Base-by-base conservation (phyloP, 2,113 vertebrate species). In the Clinocottus analis region DNA sequence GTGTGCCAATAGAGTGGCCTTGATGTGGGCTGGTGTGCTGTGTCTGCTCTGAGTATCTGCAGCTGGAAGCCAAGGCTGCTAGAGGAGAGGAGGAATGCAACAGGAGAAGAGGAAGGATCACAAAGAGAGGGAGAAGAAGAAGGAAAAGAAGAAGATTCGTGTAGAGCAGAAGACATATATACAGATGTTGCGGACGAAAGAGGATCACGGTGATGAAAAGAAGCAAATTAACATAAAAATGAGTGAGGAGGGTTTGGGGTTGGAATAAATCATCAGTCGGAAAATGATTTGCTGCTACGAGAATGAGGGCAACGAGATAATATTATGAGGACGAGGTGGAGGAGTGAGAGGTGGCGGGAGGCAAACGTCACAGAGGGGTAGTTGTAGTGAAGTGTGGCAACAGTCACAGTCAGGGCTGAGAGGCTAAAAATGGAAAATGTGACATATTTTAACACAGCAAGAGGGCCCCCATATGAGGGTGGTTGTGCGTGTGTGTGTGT, bases 11-110 rank as follows among this genome's bases (percentile, higher is more conserved):
- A 79, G 78, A 23, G 72, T 66, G 78, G 86, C 90, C 91, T 93
- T 92, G 90, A 91, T 93, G 91, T 93, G 90, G 89, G 86, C 79
- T 90, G 83, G 73, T 87, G 91, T 90, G 88, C 91, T 92, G 90
- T 85, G 90, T 91, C 92, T 92, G 79, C 83, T 82, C 71, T 84
- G 88, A 90, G 78, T 76, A 80, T 75, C 90, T 89, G 83, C 90
- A 93, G 89, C 91, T 92, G 89, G 82, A 90, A 77, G 79, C 87
- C 86, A 91, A 91, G 88, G 90, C 83, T 87, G 79, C 82, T 53
- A 17, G 62, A 77, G 53, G 65, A 79, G 70, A 75, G 33, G 68
- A 63, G 84, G 78, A 87, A 80, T 56, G 79, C 63, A 61, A 75
- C 35, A 83, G 79, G 43, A 49, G 49, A 56, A 60, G 78, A 61